These are phyloP conservation scores for Meghimatium bilineatum DNA, from an alignment of 2,888 invertebrate species.

Conservation along the genomic window DNA sequence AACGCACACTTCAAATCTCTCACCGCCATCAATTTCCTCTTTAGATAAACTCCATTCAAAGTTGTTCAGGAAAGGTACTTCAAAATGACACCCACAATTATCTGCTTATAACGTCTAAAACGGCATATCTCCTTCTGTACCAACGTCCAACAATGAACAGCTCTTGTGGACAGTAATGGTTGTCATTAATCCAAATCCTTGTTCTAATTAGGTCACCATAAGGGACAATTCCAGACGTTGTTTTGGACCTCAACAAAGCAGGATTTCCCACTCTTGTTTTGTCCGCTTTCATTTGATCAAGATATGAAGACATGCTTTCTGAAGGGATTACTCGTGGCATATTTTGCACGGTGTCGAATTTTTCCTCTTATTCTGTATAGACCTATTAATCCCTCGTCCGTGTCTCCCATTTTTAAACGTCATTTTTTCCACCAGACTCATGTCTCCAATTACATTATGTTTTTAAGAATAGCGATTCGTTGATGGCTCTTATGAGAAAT, in stretches of 20 bases:
- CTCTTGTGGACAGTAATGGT: background rate
- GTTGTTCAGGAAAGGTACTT: background rate
- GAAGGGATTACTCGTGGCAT: conserved; percentile 5
- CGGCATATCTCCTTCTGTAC: background rate
- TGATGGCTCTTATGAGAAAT: background rate
- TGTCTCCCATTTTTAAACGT: background rate
- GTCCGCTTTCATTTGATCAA: background rate
- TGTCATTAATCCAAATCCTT: background rate
- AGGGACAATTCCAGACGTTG: background rate
- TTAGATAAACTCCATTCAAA: background rate
- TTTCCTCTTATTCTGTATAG: background rate
- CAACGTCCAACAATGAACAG: background rate
- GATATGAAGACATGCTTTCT: conserved; percentile 8
- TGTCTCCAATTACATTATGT: background rate
- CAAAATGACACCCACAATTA: background rate
- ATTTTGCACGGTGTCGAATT: background rate
- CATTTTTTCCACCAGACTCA: background rate
- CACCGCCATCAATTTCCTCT: background rate
- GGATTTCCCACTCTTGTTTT: background rate
- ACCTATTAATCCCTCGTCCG: background rate
- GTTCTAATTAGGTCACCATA: conserved; percentile 25
- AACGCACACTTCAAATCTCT: background rate
- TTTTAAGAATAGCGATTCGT: background rate
- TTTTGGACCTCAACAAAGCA: background rate
- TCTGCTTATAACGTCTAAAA: background rate